A percentile compares a stretch with the other conserved stretches of the same genome.
These are phyloP conservation scores for Catalaphyllia jardinei DNA, from an alignment of 64 coral and sea anemone genomes.

Conservation along the genomic window DNA sequence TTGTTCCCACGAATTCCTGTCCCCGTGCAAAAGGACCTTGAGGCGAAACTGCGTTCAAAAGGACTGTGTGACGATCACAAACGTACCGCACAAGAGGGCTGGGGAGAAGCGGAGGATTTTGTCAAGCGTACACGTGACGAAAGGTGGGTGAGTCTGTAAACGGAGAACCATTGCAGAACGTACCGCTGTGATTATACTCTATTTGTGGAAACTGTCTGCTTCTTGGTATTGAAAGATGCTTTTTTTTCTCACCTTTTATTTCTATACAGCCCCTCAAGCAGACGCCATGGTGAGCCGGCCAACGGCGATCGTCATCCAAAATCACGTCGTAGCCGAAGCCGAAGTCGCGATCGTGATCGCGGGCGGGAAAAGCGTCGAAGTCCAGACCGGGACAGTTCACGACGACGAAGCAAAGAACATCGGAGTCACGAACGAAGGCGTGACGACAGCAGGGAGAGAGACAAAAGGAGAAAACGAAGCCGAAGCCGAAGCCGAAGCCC, in stretches of 20 bases:
- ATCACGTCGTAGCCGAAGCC: slow-evolving; percentile 49
- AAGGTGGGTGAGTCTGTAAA: slow-evolving; percentile 25
- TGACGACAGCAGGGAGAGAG: slow-evolving; percentile 52
- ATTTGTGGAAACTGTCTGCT: too few relatives aligned
- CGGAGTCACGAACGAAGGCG: slow-evolving; percentile 64
- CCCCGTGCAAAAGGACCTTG: slow-evolving; percentile 90
- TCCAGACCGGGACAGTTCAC: slow-evolving; percentile 73
- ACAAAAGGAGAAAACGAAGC: slow-evolving; percentile 46
- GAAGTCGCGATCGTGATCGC: slow-evolving; percentile 69
- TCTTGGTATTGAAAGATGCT: too few relatives aligned
- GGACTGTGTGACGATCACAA: slow-evolving; percentile 93
- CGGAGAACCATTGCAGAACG: too few relatives aligned
- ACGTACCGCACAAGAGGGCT: slow-evolving; percentile 79
- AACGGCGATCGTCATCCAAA: slow-evolving; percentile 34
- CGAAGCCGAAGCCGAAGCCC: slow-evolving; percentile 59
- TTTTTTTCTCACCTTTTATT: neutral
- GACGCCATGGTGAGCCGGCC: slow-evolving; percentile 36
- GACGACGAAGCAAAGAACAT: slow-evolving; percentile 69
- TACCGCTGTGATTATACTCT: too few relatives aligned
- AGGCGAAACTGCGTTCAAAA: slow-evolving; percentile 48
- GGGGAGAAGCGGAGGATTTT: slow-evolving; percentile 79
- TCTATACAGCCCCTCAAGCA: slow-evolving; percentile 48
- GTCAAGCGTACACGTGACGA: slow-evolving; percentile 24
- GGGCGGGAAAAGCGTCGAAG: slow-evolving; percentile 57
- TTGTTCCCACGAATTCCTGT: slow-evolving; percentile 96